A percentile compares a stretch with the other conserved stretches of the same genome.
Conservation (phyloP, 2,113 vertebrate species). For the Varanus salvator region DNA sequence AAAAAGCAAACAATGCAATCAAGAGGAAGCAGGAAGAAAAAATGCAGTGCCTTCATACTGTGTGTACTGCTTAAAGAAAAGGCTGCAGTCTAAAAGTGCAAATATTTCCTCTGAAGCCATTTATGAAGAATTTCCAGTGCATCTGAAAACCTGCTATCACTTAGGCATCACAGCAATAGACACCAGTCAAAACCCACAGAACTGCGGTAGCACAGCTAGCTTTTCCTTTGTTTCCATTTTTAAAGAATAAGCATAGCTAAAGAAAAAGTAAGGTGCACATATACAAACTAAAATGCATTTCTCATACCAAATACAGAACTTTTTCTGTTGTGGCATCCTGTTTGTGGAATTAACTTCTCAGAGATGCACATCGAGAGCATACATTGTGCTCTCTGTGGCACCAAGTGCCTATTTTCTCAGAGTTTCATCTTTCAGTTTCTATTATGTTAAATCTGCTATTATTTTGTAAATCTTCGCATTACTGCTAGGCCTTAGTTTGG, state of each 20-base stretch:
- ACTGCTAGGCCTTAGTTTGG: too few relatives aligned
- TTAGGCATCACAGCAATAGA: slow-evolving; percentile 32
- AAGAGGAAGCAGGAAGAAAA: neutral
- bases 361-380: too few relatives aligned
- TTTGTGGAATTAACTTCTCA: too few relatives aligned
- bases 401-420: too few relatives aligned
- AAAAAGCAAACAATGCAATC: slow-evolving; percentile 4
- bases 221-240: neutral
- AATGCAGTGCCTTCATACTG: neutral
- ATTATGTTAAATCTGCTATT: too few relatives aligned
- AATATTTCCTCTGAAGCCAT: slow-evolving; percentile 1
- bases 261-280: neutral
- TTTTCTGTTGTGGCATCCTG: too few relatives aligned
- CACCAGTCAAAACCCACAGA: neutral
- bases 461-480: too few relatives aligned
- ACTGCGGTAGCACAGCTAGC: neutral
- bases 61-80: neutral
- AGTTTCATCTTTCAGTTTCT: too few relatives aligned
- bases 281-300: neutral
- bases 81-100: slow-evolving; percentile 19
- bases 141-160: slow-evolving; percentile 35
- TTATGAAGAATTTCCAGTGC: slow-evolving; percentile 12
- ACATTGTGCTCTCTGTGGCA: too few relatives aligned
- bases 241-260: neutral
- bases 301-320: neutral